Conservation (phyloP, 2,797 vertebrate species). For the Gambelia wislizenii region DNA sequence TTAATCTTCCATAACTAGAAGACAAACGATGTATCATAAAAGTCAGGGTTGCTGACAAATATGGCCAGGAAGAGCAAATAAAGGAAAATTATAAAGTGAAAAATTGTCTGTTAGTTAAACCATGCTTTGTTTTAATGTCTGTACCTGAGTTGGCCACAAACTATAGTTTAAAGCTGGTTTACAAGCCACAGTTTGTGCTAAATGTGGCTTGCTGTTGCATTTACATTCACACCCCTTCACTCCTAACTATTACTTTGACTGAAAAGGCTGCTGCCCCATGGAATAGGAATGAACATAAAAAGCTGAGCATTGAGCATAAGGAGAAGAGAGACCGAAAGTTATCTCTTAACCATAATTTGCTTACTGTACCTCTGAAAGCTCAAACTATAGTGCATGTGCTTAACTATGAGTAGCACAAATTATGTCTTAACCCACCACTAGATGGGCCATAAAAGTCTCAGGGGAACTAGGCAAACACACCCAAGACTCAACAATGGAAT, state of each 20-base stretch:
- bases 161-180: neutral
- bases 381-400: neutral
- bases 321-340: neutral
- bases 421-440: neutral
- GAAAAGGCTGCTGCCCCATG: neutral
- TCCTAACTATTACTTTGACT: neutral
- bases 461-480: constrained; percentile 44
- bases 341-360: neutral
- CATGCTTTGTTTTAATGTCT: constrained; percentile 25
- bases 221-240: neutral
- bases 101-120: constrained; percentile 25
- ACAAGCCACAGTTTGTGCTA: neutral
- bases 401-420: neutral
- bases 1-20: constrained; percentile 42
- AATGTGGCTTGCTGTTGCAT: neutral
- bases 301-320: neutral
- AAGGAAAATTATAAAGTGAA: constrained; percentile 2
- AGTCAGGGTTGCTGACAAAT: constrained; percentile 41
- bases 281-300: neutral
- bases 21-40: constrained; percentile 38
- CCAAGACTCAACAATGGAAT: constrained; percentile 48
- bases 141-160: neutral
- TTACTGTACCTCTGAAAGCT: neutral
- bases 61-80: constrained; percentile 28
- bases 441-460: constrained; percentile 44